Percentiles rank a stretch among this genome's conserved stretches.
These are phyloP conservation scores for Manis crassicaudata DNA, from an alignment of 2,797 vertebrate genomes.

Conservation along the genomic window DNA sequence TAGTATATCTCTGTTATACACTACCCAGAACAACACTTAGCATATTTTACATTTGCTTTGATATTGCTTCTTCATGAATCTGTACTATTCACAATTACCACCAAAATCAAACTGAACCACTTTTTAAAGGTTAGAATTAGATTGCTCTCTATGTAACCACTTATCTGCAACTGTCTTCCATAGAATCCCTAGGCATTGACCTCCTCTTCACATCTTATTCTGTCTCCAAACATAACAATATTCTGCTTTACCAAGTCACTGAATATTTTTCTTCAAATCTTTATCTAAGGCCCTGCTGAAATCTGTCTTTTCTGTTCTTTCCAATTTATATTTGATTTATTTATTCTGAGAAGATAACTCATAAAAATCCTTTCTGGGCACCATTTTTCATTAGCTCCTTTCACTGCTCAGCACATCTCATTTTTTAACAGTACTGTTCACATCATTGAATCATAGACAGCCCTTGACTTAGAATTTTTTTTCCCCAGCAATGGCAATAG, in stretches of 20 bases:
- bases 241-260: not conserved
- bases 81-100: not conserved
- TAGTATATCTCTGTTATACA: not conserved
- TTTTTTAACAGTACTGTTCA: not conserved
- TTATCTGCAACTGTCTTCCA: not conserved
- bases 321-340: not conserved
- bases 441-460: not conserved
- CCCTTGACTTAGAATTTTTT: not conserved
- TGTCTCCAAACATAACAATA: not conserved
- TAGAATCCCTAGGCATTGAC: not conserved
- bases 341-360: not conserved
- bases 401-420: not conserved
- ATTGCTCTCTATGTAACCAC: not conserved
- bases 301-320: not conserved
- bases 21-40: not conserved
- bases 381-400: not conserved
- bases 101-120: not conserved
- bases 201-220: not conserved
- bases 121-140: not conserved
- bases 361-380: not conserved
- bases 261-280: not conserved
- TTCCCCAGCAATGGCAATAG: accelerated
- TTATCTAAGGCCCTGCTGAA: not conserved
- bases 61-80: not conserved
- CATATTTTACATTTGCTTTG: not conserved